Evolutionary conservation across 2,888 invertebrate genomes (phyloP).

Genomic region (Pseudanteris insignis): DNA sequence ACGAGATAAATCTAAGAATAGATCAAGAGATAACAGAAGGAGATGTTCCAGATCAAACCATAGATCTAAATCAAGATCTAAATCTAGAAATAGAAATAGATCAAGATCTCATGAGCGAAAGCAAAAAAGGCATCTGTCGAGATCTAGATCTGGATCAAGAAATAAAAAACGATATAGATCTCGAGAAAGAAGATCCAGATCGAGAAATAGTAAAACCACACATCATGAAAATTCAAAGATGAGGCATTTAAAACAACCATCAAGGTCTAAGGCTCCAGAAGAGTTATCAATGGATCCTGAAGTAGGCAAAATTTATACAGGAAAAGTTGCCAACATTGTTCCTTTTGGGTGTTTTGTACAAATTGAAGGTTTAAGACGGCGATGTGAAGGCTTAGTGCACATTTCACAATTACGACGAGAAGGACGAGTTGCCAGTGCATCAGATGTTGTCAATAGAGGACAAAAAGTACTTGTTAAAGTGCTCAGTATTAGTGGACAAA

Average conservation of each 20-base stretch:
- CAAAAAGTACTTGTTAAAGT: slow-evolving; percentile 90
- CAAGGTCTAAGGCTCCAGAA: slow-evolving; percentile 66
- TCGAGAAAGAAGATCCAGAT: slow-evolving; percentile 44
- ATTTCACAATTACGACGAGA: slow-evolving; percentile 93
- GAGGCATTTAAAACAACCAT: slow-evolving; percentile 49
- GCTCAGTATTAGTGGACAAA: slow-evolving; percentile 90
- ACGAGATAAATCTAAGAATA: slow-evolving; percentile 46
- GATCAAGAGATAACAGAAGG: slow-evolving; percentile 26
- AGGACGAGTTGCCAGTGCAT: slow-evolving; percentile 92
- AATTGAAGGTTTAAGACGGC: slow-evolving; percentile 86
- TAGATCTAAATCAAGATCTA: slow-evolving; percentile 46
- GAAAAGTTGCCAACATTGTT: slow-evolving; percentile 94
- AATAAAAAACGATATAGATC: slow-evolving; percentile 16
- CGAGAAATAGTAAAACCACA: slow-evolving; percentile 50
- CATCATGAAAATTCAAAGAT: slow-evolving; percentile 52
- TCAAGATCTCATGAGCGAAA: slow-evolving; percentile 47
- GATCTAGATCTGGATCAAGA: slow-evolving; percentile 56
- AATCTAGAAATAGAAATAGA: slow-evolving; percentile 46
- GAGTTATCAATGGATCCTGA: slow-evolving; percentile 79
- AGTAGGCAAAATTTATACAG: slow-evolving; percentile 88
- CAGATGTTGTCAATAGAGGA: slow-evolving; percentile 91
- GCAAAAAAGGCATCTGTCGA: slow-evolving; percentile 50
- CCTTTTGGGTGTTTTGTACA: slow-evolving; percentile 99
- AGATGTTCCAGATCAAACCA: slow-evolving; percentile 26
- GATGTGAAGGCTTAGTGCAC: slow-evolving; percentile 96